These are phyloP conservation scores for Cyclargus thomasi DNA, from an alignment of 1,140 invertebrate genomes.

Conservation along the genomic window DNA sequence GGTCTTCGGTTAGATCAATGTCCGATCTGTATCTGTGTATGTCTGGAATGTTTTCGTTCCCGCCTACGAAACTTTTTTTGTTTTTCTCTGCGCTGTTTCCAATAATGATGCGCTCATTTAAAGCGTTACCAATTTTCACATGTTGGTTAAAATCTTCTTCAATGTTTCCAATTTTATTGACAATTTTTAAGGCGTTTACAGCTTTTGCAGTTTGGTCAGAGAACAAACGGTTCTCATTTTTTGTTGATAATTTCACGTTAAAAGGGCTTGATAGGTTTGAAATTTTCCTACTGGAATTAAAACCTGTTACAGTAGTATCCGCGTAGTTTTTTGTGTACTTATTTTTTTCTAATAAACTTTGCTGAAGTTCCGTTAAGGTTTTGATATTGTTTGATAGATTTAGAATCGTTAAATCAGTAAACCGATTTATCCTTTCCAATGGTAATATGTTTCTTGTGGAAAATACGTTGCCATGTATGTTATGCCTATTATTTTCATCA, in stretches of 20 bases:
- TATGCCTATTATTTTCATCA: conserved; percentile 56
- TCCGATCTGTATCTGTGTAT: conserved; percentile 60
- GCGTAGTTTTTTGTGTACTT: conserved; percentile 31
- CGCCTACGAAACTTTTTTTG: conserved; percentile 52
- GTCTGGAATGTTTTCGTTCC: conserved; percentile 51
- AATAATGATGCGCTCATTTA: conserved; percentile 55
- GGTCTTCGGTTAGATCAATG: conserved; percentile 35
- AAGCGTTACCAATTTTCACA: conserved; percentile 60
- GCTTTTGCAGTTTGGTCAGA: conserved; percentile 26
- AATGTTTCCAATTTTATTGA: conserved; percentile 1
- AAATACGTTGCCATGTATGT: conserved; percentile 53
- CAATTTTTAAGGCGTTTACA: background rate
- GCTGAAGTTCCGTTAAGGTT: conserved; percentile 43
- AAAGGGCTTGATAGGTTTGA: conserved; percentile 44
- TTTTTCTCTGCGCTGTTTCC: conserved; percentile 45
- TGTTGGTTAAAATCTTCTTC: conserved; percentile 42
- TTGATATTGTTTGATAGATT: conserved; percentile 32
- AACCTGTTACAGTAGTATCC: conserved; percentile 33
- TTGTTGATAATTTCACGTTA: conserved; percentile 42
- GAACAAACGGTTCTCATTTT: conserved; percentile 55
- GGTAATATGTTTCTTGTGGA: conserved; percentile 43
- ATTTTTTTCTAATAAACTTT: conserved; percentile 42
- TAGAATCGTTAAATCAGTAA: conserved; percentile 26
- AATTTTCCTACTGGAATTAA: conserved; percentile 41
- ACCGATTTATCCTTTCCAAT: conserved; percentile 20